Base-by-base conservation (phyloP, 2,113 vertebrate genomes). In the Daubentonia madagascariensis region DNA sequence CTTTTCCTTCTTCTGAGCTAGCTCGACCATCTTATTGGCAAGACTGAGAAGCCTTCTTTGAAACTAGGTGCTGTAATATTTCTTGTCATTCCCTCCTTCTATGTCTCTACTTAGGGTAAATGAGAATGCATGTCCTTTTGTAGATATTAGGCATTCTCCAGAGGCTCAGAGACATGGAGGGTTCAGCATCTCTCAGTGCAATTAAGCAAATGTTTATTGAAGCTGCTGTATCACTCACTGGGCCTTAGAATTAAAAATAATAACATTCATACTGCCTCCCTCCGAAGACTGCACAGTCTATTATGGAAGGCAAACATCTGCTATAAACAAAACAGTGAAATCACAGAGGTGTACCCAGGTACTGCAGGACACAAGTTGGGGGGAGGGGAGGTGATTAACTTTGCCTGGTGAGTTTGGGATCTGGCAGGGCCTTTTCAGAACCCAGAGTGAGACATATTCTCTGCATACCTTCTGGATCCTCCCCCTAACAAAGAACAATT, bases 211-310 rank as follows among this genome's bases (percentile, higher is more conserved):
- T 89, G 91, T 40, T 68, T 57, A 92, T 16, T 16, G 67, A 94
- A 94, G 67, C n/a, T 37, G 48, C 22, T 73, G 13, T n/a, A 61
- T 28, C 78, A 37, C 59, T 88, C 75, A 16, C 20, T 76, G 45
- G 72, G 70, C 59, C 84, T 48, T 52, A 96, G 70, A 90, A 85
- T 92, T 88, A 88, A 94, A 95, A 96, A 52, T 78, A 85, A 75
- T 76, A 63, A 50, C 75, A 85, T 65, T 32, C 25, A 16, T 70
- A 45, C 3, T 0, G 18, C 68, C 76, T 48, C 57, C 52, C 59
- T 76, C 88, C 70, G 63, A 79, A 91, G 88, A 92, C 2, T 85
- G 68, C 81, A 72, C 13, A 84, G 59, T 80, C 75, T 40, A 9
- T 81, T 81, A 72, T 23, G 22, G 63, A 96, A 50, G 75, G 88